Conservation (phyloP, 2,888 invertebrate species). For the Sisyra nigra region DNA sequence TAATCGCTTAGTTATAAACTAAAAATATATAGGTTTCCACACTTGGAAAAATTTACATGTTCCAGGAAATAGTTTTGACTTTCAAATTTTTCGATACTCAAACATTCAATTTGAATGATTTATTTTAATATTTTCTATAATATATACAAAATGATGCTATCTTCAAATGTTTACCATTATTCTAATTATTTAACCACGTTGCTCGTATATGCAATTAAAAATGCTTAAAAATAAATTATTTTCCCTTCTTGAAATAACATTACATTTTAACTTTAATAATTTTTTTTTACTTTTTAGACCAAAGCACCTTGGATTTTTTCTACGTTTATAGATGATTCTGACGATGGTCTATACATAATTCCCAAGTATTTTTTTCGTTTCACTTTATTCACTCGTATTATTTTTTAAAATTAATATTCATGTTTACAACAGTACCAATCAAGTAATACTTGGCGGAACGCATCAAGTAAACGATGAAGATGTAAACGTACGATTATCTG, state of each 20-base stretch:
- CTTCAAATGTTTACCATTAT: neutral
- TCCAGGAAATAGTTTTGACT: no score
- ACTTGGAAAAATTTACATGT: no score
- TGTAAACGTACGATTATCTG: conserved; percentile 30
- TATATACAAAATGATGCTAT: conserved; percentile 3
- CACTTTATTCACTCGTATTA: conserved; percentile 3
- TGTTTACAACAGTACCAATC: conserved; percentile 31
- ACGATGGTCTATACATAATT: conserved; percentile 52
- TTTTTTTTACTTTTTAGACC: conserved; percentile 35
- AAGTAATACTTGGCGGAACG: conserved; percentile 61
- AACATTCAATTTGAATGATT: no score
- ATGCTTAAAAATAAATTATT: no score
- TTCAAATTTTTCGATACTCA: no score
- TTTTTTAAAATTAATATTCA: conserved; percentile 6
- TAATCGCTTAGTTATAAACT: no score
- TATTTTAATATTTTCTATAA: neutral
- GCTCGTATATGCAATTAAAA: no score
- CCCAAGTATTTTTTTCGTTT: conserved; percentile 46
- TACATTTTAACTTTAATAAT: no score
- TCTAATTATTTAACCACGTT: no score
- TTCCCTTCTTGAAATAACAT: no score
- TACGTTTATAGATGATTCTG: conserved; percentile 38
- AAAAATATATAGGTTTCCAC: no score
- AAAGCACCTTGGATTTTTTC: conserved; percentile 50
- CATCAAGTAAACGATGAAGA: conserved; percentile 49